Evolutionary conservation across 2,113 vertebrate species (phyloP), one percentile per base, ranked within the genome.

Genomic region (Cairina moschata): DNA sequence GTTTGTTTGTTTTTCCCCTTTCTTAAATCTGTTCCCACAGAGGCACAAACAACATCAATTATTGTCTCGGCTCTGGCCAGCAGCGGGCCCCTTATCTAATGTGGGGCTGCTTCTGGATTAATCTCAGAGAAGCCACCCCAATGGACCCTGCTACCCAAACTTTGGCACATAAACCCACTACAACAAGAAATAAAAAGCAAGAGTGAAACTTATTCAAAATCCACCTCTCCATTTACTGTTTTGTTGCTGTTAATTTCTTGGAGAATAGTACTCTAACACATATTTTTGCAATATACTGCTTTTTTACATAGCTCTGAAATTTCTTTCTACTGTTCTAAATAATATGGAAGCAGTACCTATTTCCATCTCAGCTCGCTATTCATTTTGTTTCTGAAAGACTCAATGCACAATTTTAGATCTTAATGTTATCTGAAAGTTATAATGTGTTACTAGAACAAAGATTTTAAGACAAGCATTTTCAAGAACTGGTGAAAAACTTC

Each of bases 371-470:
- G 42, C 17, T 20, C 4, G 4, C 48, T 72, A 10, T 16, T n/a
- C 5, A 4, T 5, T 73, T 83, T 76, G 17, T 59, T 74, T 86
- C 34, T 81, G 65, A 32, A 89, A 23, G 29, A 22, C 9, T 65
- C 31, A 0, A 1, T 36, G 17, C 4, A 29, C 25, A 46, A 25
- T 28, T 3, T 46, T 46, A 18, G 21, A 17, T 91, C 48, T 60
- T 42, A 60, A 14, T 17, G 8, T 34, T 40, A 23, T 84, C 66
- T 83, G 38, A 34, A 74, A 74, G 44, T 29, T 14, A 32, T 0
- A 34, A 4, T 0, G 0, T 6, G 7, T 73, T 56, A 52, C 20
- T 28, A 80, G 54, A 31, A 32, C 16, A 20, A 12, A 34, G 2
- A 38, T 8, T 9, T 77, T 25, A 56, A 68, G 48, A 48, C 18